Conservation (phyloP, 2,113 vertebrate genomes). For the Pseudolaguvia tuberculata region DNA sequence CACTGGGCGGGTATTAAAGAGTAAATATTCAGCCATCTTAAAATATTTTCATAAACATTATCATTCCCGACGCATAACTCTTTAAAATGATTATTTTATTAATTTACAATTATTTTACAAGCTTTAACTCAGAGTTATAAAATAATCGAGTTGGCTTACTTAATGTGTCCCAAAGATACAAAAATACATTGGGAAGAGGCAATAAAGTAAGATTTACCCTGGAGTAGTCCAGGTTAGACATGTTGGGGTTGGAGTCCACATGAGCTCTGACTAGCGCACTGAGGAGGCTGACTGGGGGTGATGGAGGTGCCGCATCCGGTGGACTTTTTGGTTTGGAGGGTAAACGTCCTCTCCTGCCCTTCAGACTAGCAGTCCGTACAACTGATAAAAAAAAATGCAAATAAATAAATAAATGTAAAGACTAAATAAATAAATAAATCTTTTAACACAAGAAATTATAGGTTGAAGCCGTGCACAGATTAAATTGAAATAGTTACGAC, state of each 20-base stretch:
- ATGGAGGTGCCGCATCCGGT: constrained; percentile 92
- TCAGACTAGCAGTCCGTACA: constrained; percentile 94
- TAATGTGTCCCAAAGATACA: no score
- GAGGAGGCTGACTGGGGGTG: constrained; percentile 96
- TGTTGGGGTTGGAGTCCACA: constrained; percentile 97
- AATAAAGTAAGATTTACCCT: constrained; percentile 70
- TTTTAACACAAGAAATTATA: no score
- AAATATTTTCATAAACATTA: constrained; percentile 56
- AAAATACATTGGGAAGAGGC: not conserved
- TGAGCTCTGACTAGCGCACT: constrained; percentile 95
- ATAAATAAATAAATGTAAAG: not conserved
- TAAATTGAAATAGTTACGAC: no score
- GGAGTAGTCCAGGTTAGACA: constrained; percentile 96
- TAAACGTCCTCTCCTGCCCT: constrained; percentile 92
- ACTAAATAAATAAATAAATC: no score
- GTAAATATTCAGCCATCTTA: no score
- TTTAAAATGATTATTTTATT: no score
- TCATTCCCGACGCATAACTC: constrained; percentile 50
- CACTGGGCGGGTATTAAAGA: constrained; percentile 76
- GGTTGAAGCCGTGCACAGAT: not conserved
- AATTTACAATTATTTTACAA: not conserved
- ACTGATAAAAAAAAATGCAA: constrained; percentile 63
- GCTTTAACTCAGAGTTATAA: not conserved
- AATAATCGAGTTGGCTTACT: no score
- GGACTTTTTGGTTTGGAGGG: constrained; percentile 98